A percentile compares a stretch with the other conserved stretches of the same genome.
Evolutionary conservation across 2,797 vertebrate genomes (phyloP).

Genomic region (Pangasius krempfi): DNA sequence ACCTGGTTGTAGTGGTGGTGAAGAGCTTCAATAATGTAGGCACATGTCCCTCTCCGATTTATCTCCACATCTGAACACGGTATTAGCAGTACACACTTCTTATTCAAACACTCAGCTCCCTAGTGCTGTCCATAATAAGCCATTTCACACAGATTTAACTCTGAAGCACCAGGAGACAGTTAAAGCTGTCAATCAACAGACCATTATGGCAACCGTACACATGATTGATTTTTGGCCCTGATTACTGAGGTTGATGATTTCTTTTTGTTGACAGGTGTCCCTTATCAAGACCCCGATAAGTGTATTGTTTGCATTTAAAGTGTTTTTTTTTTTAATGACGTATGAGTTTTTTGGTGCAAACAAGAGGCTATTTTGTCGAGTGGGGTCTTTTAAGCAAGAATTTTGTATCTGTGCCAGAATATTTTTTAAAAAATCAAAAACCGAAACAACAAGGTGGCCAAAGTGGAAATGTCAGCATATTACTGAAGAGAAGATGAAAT

Average conservation of each 20-base stretch:
- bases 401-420: neutral
- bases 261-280: slow-evolving; percentile 1
- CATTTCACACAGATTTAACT: slow-evolving; percentile 48
- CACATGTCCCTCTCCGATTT: slow-evolving; percentile 56
- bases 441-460: neutral
- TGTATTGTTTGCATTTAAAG: neutral
- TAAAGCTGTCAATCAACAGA: slow-evolving; percentile 43
- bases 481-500: neutral
- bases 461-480: neutral
- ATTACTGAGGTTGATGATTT: slow-evolving; percentile 18
- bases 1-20: slow-evolving; percentile 2
- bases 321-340: neutral
- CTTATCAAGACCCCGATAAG: neutral
- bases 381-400: neutral
- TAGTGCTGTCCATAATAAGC: slow-evolving; percentile 48
- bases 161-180: slow-evolving; percentile 28
- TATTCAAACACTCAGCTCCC: slow-evolving; percentile 49
- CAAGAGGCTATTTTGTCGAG: neutral
- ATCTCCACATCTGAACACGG: slow-evolving; percentile 40
- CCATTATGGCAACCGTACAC: slow-evolving; percentile 22
- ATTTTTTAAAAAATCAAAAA: neutral
- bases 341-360: neutral
- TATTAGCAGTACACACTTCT: slow-evolving; percentile 64
- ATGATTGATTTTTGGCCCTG: slow-evolving; percentile 29
- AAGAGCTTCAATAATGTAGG: slow-evolving; percentile 29